phyloP scores from a whole-genome alignment of 2,888 invertebrate species.

The Taphrorychus bicolor region DNA sequence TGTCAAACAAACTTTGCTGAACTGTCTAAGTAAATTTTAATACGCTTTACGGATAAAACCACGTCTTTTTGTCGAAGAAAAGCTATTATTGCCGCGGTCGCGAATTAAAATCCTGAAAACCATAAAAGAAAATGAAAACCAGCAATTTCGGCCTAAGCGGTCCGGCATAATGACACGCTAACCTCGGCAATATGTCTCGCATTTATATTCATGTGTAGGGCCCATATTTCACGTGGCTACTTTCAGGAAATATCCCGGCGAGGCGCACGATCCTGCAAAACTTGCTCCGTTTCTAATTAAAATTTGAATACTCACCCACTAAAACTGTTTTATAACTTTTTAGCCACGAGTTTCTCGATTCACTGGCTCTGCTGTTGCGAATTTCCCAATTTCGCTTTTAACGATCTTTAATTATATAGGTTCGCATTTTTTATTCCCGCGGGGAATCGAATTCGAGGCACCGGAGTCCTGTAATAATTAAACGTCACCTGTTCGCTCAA shows the following conservation, averaged over 20 bases:
- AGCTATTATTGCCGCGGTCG: no score
- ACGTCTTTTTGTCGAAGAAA: no score
- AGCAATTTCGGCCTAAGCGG: background rate
- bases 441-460: background rate
- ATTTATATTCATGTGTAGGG: conserved; percentile 22
- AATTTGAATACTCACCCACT: conserved; percentile 9
- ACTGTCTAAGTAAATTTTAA: no score
- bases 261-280: conserved; percentile 8
- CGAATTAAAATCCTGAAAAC: background rate
- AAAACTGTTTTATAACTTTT: conserved; percentile 8
- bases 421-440: background rate
- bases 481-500: conserved; percentile 3
- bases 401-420: background rate
- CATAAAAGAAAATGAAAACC: conserved; percentile 5
- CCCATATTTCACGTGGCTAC: conserved; percentile 16
- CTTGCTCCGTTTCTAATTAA: conserved; percentile 11
- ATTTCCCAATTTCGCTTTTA: background rate
- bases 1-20: no score
- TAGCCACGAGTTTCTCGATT: conserved; percentile 1
- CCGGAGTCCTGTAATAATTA: background rate
- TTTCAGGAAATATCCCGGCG: conserved; percentile 14
- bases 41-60: no score
- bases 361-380: background rate
- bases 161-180: conserved; percentile 14
- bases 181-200: conserved; percentile 14